Conservation (phyloP, 2,797 vertebrate genomes). For the Artibeus lituratus region DNA sequence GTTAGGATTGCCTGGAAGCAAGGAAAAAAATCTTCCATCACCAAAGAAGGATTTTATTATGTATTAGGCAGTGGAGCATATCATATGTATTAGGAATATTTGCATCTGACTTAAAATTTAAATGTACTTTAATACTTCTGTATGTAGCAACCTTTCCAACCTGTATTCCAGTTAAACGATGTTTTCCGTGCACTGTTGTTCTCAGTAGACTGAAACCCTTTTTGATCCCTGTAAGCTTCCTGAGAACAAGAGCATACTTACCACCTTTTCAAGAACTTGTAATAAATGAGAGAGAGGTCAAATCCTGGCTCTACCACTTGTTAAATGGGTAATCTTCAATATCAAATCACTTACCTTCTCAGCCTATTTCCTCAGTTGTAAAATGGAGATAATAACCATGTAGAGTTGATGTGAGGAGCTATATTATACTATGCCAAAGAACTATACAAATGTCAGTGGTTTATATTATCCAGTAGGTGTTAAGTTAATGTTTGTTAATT, state of each 20-base stretch:
- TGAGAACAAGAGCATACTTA: not conserved
- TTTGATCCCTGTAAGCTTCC: not conserved
- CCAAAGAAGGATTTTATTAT: not conserved
- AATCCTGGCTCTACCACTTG: not conserved
- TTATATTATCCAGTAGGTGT: slow-evolving; percentile 2
- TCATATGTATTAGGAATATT: not conserved
- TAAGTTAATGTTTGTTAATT: slow-evolving; percentile 38
- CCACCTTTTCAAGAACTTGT: not conserved
- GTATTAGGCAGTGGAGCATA: not conserved
- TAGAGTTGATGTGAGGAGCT: not conserved
- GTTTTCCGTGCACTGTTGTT: not conserved
- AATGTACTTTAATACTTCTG: not conserved
- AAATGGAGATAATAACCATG: not conserved
- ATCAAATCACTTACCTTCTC: not conserved
- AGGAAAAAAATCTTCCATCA: not conserved
- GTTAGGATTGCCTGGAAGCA: not conserved
- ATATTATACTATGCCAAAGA: not conserved
- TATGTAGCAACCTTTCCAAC: not conserved
- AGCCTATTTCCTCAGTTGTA: not conserved
- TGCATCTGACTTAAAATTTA: slow-evolving; percentile 4
- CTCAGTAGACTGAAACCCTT: not conserved
- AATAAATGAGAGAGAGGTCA: not conserved
- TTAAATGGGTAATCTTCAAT: not conserved
- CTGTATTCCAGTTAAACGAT: not conserved
- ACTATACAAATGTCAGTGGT: not conserved